Base-by-base conservation (phyloP, 2,888 invertebrate genomes). In the Agonum fuliginosum region DNA sequence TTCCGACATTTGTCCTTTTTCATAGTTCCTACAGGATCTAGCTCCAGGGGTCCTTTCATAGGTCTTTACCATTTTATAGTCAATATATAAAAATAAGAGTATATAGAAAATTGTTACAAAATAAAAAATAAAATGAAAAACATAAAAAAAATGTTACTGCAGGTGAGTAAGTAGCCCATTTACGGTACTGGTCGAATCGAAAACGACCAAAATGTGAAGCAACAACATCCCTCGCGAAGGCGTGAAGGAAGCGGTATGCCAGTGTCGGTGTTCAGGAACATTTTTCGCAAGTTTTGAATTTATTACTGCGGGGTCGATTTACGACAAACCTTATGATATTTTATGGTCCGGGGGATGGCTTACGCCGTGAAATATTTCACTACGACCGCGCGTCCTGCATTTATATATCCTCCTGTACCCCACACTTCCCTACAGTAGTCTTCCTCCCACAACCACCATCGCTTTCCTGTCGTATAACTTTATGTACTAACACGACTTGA, bases 251-350 rank as follows among this genome's bases (percentile, higher is more conserved):
- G 58, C 27, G 58, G 1, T n/a, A 6, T 30, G 30, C 14, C 58
- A 62, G 58, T 62, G 74, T 74, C 62, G 58, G 46, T 46, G 24
- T 65, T 24, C 46, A 27, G 62, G 19, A 74, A 74, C 58, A 73
- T 54, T 74, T 74, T 74, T 74, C 74, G 74, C 62, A 65, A 71
- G 41, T 74, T 65, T 46, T 62, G 62, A 74, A 74, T 74, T 74
- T 74, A 74, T 74, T 62, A 74, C 74, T 27, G 27, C 30, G 58
- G 74, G 74, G 74, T 74, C 74, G 74, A 74, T 74, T 74, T 74
- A 74, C 74, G 74, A 74, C 58, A 74, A 74, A 74, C 74, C 74
- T 74, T 74, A 74, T 74, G 74, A 74, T 62, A 62, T 58, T 74
- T 74, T 74, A 74, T 74, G 74, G 37, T 34, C 51, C 24, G 51